Evolutionary conservation across 92 coral and sea anemone genomes (phyloP).

Genomic region (Chrysogorgia sp.): DNA sequence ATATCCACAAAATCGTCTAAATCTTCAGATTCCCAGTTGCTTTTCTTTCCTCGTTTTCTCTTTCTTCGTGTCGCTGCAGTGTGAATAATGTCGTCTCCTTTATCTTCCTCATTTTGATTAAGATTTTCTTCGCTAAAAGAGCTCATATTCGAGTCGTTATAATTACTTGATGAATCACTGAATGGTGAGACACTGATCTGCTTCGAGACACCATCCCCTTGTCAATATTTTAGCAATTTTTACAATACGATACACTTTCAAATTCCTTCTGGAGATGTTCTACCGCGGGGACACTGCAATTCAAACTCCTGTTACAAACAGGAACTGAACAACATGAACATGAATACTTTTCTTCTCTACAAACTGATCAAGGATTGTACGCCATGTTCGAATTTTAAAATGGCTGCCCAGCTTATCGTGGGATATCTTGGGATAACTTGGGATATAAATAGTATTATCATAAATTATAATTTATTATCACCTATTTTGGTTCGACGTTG

Average conservation of each 20-base stretch:
- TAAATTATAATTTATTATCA: constrained; percentile 4
- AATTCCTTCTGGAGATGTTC: constrained; percentile 21
- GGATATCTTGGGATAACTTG: constrained; percentile 8
- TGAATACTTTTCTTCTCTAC: constrained; percentile 14
- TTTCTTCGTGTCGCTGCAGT: background rate
- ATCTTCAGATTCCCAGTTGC: constrained; percentile 20
- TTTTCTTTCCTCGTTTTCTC: constrained; percentile 19
- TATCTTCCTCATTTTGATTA: background rate
- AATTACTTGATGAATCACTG: no score
- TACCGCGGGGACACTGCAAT: constrained; percentile 22
- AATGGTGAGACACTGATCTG: no score
- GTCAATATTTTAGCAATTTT: constrained; percentile 5
- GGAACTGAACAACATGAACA: constrained; percentile 1
- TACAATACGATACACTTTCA: constrained; percentile 28
- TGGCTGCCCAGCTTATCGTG: background rate
- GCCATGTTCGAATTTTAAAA: background rate
- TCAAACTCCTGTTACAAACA: constrained; percentile 24
- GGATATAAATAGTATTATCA: background rate
- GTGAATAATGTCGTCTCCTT: background rate
- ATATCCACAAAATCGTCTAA: constrained; percentile 39
- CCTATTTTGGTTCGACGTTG: background rate
- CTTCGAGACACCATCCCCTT: no score
- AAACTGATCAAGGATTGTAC: background rate
- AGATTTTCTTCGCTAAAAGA: background rate
- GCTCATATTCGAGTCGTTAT: no score